Evolutionary conservation across 2,113 vertebrate species (phyloP).

Genomic region (Tapirus terrestris): DNA sequence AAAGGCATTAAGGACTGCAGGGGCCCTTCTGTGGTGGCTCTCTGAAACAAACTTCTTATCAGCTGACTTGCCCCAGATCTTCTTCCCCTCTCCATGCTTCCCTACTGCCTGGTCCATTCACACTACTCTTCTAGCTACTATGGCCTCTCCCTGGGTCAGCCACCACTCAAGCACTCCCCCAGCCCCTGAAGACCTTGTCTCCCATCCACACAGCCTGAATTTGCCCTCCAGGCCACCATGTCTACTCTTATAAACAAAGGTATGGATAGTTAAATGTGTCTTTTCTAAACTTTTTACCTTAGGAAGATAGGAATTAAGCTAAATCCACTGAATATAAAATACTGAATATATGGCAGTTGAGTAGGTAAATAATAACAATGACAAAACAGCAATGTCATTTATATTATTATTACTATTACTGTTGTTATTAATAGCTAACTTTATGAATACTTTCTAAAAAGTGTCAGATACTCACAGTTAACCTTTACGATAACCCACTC

Average conservation of each 20-base stretch:
- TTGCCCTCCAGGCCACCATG: background rate
- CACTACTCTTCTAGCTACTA: background rate
- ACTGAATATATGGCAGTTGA: background rate
- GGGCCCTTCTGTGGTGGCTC: background rate
- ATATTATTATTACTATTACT: background rate
- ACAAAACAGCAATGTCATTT: background rate
- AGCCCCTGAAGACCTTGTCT: background rate
- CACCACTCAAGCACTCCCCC: too few relatives aligned
- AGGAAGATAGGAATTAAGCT: background rate
- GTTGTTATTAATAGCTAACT: background rate
- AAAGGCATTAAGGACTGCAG: fast-evolving
- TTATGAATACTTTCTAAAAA: background rate
- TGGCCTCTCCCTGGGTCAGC: too few relatives aligned
- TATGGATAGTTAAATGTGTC: background rate
- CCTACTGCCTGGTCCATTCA: background rate
- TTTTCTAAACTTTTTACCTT: background rate
- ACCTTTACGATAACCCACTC: background rate
- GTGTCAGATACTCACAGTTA: background rate
- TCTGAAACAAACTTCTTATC: background rate
- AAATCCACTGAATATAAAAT: background rate
- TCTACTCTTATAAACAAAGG: background rate
- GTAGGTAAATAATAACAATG: background rate
- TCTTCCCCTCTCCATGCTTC: background rate
- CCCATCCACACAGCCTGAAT: too few relatives aligned
- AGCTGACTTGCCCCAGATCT: too few relatives aligned